phyloP scores from a whole-genome alignment of 1,140 invertebrate genomes.

The Mycetomoellerius zeteki region DNA sequence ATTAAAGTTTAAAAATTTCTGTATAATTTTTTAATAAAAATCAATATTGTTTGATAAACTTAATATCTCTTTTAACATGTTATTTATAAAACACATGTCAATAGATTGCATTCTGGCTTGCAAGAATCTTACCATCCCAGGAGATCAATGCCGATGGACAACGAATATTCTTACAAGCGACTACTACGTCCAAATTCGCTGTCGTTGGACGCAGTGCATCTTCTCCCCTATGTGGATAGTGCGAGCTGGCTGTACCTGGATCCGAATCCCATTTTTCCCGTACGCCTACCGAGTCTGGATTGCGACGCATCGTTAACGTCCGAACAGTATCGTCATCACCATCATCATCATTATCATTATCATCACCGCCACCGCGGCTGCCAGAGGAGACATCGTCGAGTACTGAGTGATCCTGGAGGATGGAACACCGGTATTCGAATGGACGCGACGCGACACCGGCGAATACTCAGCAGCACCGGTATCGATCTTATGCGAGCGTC shows the following conservation, averaged over 20 bases:
- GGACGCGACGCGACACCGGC: constrained; percentile 68
- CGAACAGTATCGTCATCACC: constrained; percentile 70
- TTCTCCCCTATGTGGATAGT: constrained; percentile 78
- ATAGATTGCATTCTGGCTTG: constrained; percentile 65
- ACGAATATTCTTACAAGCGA: constrained; percentile 52
- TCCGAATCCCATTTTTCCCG: constrained; percentile 68
- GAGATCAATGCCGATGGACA: constrained; percentile 60
- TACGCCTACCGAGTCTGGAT: constrained; percentile 67
- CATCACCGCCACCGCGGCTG: constrained; percentile 65
- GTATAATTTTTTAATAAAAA: not conserved
- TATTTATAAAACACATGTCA: constrained; percentile 9
- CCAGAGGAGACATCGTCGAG: constrained; percentile 74
- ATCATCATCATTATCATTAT: constrained; percentile 66
- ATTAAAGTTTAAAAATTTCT: too few relatives aligned
- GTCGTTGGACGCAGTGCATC: constrained; percentile 54
- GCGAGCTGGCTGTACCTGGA: constrained; percentile 82
- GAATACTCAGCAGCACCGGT: constrained; percentile 75
- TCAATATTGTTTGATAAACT: not conserved
- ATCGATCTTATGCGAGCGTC: constrained; percentile 40
- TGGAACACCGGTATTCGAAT: constrained; percentile 48
- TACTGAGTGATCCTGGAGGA: constrained; percentile 78
- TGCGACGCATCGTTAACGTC: constrained; percentile 74
- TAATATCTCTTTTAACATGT: not conserved
- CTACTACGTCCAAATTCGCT: constrained; percentile 35
- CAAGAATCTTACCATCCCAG: constrained; percentile 52